phyloP scores from a whole-genome alignment of 2,113 vertebrate genomes.

The Excalfactoria chinensis region DNA sequence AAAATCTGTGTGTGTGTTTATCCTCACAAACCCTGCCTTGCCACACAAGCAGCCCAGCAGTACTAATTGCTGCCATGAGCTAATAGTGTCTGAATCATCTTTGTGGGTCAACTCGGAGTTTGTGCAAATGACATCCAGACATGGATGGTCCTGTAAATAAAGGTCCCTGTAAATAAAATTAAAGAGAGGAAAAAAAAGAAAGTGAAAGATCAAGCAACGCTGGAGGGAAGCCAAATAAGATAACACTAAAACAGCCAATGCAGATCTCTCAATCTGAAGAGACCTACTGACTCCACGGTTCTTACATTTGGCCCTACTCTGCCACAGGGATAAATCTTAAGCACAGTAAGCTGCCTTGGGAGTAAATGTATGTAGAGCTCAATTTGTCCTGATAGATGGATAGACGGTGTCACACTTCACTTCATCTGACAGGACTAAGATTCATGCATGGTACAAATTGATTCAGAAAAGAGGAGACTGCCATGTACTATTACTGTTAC shows the following conservation, averaged over 20 bases:
- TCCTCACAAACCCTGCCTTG: neutral
- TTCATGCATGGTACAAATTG: slow-evolving; percentile 29
- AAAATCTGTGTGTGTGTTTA: neutral
- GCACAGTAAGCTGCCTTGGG: neutral
- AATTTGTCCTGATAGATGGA: slow-evolving; percentile 60
- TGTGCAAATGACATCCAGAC: neutral
- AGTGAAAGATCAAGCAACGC: neutral
- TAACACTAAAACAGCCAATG: neutral
- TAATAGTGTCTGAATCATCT: neutral
- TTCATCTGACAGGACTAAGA: slow-evolving; percentile 52
- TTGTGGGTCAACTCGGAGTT: neutral
- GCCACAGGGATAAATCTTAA: slow-evolving; percentile 4
- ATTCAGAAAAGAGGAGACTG: slow-evolving; percentile 51
- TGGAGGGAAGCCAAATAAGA: neutral
- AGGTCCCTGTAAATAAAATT: neutral
- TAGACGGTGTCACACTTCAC: slow-evolving; percentile 51
- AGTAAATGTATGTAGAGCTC: slow-evolving; percentile 27
- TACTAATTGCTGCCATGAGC: slow-evolving; percentile 24
- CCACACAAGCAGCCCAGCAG: neutral
- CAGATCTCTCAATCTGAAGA: neutral
- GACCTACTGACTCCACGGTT: neutral
- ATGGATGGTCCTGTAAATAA: accelerated
- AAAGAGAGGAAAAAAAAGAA: neutral
- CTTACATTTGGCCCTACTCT: neutral
- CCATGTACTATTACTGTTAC: slow-evolving; percentile 32